Conservation (phyloP, 2,888 invertebrate genomes). For the Argyresthia albistria region DNA sequence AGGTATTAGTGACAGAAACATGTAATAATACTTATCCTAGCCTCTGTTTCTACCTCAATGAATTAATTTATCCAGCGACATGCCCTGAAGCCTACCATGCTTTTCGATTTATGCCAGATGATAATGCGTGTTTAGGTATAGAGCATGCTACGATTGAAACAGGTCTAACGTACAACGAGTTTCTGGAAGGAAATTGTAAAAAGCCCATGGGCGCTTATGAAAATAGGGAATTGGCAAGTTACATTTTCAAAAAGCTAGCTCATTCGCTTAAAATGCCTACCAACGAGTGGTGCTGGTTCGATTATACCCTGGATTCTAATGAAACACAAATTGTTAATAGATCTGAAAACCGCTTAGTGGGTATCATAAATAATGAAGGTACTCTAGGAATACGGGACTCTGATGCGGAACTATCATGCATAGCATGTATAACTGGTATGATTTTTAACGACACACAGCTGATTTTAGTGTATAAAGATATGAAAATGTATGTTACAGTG, state of each 20-base stretch:
- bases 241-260: slow-evolving; percentile 45
- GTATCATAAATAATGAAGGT: slow-evolving; percentile 41
- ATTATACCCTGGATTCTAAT: slow-evolving; percentile 10
- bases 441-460: slow-evolving; percentile 37
- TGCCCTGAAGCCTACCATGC: slow-evolving; percentile 51
- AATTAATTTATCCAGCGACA: slow-evolving; percentile 36
- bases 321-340: not conserved
- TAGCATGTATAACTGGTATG: slow-evolving; percentile 49
- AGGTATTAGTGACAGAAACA: slow-evolving; percentile 29
- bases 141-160: slow-evolving; percentile 24
- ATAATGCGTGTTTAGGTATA: slow-evolving; percentile 47
- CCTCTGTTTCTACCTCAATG: slow-evolving; percentile 50
- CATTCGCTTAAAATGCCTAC: slow-evolving; percentile 24
- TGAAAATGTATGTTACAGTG: slow-evolving; percentile 57
- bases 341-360: slow-evolving; percentile 16
- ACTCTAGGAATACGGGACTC: slow-evolving; percentile 26
- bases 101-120: slow-evolving; percentile 39
- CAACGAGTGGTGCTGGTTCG: slow-evolving; percentile 48
- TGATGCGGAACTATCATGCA: slow-evolving; percentile 30
- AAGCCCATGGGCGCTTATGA: slow-evolving; percentile 33
- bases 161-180: slow-evolving; percentile 34
- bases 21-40: slow-evolving; percentile 41
- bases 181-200: slow-evolving; percentile 29
- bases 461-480: slow-evolving; percentile 40
- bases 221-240: slow-evolving; percentile 27